Evolutionary conservation across 2,888 invertebrate species (phyloP).

Genomic region (Melinaea menophilus): DNA sequence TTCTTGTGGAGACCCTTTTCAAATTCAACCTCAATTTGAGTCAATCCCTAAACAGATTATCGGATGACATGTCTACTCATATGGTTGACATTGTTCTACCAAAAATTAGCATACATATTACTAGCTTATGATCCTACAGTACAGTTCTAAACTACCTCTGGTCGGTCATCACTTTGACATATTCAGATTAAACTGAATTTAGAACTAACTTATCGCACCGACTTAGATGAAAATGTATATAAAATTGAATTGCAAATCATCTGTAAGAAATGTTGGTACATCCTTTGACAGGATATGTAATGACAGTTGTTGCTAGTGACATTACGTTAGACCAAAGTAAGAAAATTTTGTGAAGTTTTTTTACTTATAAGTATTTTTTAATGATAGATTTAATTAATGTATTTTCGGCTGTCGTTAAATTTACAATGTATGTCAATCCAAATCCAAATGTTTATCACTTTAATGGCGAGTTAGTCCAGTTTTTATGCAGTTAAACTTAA

Average conservation of each 20-base stretch:
- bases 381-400: too few species aligned
- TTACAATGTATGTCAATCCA: too few species aligned
- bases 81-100: conserved; percentile 27
- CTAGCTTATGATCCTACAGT: conserved; percentile 18
- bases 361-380: too few species aligned
- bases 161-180: conserved; percentile 13
- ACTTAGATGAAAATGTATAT: conserved; percentile 31
- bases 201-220: conserved; percentile 2
- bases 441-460: too few species aligned
- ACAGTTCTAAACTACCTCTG: conserved; percentile 19
- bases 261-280: too few species aligned
- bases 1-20: background rate
- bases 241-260: conserved; percentile 40
- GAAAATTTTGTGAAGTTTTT: too few species aligned
- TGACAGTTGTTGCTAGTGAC: too few species aligned
- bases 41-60: conserved; percentile 23
- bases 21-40: conserved; percentile 16
- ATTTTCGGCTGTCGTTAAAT: too few species aligned
- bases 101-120: conserved; percentile 27
- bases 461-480: too few species aligned
- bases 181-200: background rate
- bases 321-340: too few species aligned
- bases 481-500: too few species aligned
- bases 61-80: conserved; percentile 23
- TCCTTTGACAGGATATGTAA: too few species aligned